Base-by-base conservation (phyloP, 2,113 vertebrate species). In the Herpailurus yagouaroundi region DNA sequence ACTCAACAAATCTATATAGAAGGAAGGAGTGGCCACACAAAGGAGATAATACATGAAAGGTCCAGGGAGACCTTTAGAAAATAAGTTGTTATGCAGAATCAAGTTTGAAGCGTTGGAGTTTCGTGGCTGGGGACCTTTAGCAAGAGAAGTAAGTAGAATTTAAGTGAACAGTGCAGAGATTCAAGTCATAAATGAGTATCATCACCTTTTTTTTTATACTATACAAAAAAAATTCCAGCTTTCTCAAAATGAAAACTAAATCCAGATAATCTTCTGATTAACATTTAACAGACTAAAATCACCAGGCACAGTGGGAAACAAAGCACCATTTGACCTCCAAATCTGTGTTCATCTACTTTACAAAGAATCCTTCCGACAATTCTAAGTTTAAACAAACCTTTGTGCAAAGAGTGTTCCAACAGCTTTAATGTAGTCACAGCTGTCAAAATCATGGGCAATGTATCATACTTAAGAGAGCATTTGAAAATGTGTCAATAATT, bases 401-500 rank as follows among this genome's bases (percentile, higher is more conserved):
- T 73, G 66, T 90, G 74, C 96, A 91, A 27, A 41, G 55, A 12
- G 4, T 91, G 81, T 93, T 95, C 64, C 23, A 91, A 86, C 60
- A 60, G 68, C 52, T 83, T 95, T 88, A 89, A 77, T 89, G 87
- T 21, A 97, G 97, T 87, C 88, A 93, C 66, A 92, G 38, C 57
- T 89, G 77, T 89, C 71, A 97, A 97, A 93, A 97, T 55, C 91
- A 93, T 7, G 41, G 91, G 74, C 60, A 77, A 69, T 73, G 14
- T 11, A 2, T 82, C 87, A 94, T 83, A 97, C 80, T 95, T 96
- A 96, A 96, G 41, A 95, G 64, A 90, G 82, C 19, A 57, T 97
- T 97, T 97, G 93, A 97, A 97, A 97, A 97, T 97, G 71, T 31
- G 74, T 97, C 97, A 94, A 93, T 90, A 95, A 89, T 98, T 97